Evolutionary conservation across 2,888 invertebrate species (phyloP).

Genomic region (Rosalia funebris): DNA sequence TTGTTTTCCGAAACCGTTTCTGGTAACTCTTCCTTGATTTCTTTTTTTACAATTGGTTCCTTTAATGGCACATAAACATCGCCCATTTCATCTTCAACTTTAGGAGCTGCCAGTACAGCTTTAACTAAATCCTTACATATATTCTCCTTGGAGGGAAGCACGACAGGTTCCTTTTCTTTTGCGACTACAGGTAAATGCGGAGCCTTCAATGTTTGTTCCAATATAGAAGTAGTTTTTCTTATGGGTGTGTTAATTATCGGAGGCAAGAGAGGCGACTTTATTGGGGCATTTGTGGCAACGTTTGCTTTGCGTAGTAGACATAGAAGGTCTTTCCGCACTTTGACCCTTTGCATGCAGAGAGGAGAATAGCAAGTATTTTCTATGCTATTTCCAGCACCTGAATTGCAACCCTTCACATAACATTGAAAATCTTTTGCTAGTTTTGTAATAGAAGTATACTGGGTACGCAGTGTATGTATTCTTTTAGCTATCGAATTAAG

Average conservation of each 20-base stretch:
- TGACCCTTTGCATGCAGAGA: conserved; percentile 78
- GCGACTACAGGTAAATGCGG: conserved; percentile 60
- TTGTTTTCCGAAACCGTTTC: conserved; percentile 45
- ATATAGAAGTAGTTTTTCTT: conserved; percentile 71
- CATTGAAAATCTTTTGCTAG: conserved; percentile 79
- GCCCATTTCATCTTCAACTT: conserved; percentile 64
- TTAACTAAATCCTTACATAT: conserved; percentile 72
- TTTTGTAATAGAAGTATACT: conserved; percentile 76
- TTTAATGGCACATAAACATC: conserved; percentile 56
- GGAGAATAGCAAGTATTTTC: conserved; percentile 82
- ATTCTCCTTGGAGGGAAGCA: conserved; percentile 63
- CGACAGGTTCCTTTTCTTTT: conserved; percentile 39
- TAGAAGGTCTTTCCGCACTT: conserved; percentile 76
- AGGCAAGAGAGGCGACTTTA: conserved; percentile 61
- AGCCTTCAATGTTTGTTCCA: conserved; percentile 76
- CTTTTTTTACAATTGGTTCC: conserved; percentile 37
- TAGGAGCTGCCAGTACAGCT: conserved; percentile 71
- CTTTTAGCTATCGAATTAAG: conserved; percentile 72
- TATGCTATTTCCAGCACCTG: conserved; percentile 64
- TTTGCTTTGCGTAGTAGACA: conserved; percentile 73
- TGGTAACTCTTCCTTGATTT: conserved; percentile 38
- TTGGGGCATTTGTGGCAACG: conserved; percentile 66
- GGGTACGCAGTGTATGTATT: conserved; percentile 74
- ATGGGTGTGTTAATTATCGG: conserved; percentile 42
- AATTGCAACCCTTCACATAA: conserved; percentile 78